phyloP scores from a whole-genome alignment of 2,113 vertebrate genomes.

The Alaudala cheleensis region DNA sequence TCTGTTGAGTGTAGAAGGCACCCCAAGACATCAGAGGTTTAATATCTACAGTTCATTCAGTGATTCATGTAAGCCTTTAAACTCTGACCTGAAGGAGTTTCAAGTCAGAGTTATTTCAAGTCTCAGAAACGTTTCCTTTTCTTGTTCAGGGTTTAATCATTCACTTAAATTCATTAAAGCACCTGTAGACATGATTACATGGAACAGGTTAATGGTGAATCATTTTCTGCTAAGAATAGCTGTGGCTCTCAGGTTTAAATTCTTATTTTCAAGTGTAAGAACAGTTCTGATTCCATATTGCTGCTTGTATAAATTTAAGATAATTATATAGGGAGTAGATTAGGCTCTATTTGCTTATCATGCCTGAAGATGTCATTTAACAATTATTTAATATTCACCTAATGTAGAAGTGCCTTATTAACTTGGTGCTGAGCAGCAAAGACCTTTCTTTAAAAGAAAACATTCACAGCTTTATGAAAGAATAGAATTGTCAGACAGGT shows the following conservation, averaged over 20 bases:
- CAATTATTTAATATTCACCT: constrained; percentile 42
- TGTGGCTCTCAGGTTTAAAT: background rate
- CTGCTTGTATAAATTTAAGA: background rate
- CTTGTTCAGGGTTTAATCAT: background rate
- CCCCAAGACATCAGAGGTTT: no score
- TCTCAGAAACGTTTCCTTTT: background rate
- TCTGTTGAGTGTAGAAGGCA: background rate
- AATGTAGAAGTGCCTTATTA: background rate
- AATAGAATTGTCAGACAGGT: background rate
- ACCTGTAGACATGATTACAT: background rate
- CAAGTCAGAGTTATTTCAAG: no score
- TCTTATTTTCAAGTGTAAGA: constrained; percentile 2
- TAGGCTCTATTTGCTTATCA: constrained; percentile 26
- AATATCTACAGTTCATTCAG: background rate
- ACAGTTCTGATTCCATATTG: constrained; percentile 6
- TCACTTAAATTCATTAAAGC: background rate
- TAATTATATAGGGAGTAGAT: constrained; percentile 23
- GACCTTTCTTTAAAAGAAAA: background rate
- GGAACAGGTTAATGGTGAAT: background rate
- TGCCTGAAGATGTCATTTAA: background rate
- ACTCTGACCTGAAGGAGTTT: background rate
- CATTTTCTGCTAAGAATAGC: background rate
- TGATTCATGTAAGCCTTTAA: background rate
- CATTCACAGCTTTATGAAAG: background rate
- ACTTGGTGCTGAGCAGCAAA: background rate